Base-by-base conservation (phyloP, 2,113 vertebrate genomes). In the Candoia aspera region DNA sequence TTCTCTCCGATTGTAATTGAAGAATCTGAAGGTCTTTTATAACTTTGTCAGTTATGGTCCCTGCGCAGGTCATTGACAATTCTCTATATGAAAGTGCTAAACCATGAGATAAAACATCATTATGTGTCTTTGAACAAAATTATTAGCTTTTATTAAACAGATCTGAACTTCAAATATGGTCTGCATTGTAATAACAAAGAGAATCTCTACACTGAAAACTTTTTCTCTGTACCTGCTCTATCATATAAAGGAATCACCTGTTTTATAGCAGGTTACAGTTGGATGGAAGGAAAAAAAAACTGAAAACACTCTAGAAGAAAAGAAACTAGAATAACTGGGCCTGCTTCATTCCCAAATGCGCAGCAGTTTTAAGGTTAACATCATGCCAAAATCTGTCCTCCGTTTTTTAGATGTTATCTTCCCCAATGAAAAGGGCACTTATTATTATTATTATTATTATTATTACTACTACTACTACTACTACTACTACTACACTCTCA, bases 1-100 rank as follows among this genome's bases (percentile, higher is more conserved):
- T 19, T 87, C 93, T 93, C 90, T 90, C 88, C 90, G 37, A 46
- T 12, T 79, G 6, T 59, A 94, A 95, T 91, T 93, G 93, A 93
- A 92, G 37, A 92, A 24, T 85, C 23, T 89, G n/a, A 33, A 95
- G 62, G 33, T 89, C 60, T n/a, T 55, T 84, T 49, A 91, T 64
- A 64, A 84, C 85, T 90, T 94, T 94, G 62, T 46, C 2, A 87
- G 21, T 60, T 37, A 26, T 0, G 53, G 24, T 85, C 90, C 29
- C 60, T 93, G 9, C 33, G 59, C 93, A 91, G 29, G 87, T 73
- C n/a, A n/a, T 0, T 54, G 84, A 46, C 59, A 93, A 2, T 2
- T 91, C 4, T 0, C 9, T 89, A 84, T 96, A 95, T 94, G 93
- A 87, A 95, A 94, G 91, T 54, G 73, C 0, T 0, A 92, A 90